Evolutionary conservation across 2,797 vertebrate genomes (phyloP).

Genomic region (Cossypha caffra): DNA sequence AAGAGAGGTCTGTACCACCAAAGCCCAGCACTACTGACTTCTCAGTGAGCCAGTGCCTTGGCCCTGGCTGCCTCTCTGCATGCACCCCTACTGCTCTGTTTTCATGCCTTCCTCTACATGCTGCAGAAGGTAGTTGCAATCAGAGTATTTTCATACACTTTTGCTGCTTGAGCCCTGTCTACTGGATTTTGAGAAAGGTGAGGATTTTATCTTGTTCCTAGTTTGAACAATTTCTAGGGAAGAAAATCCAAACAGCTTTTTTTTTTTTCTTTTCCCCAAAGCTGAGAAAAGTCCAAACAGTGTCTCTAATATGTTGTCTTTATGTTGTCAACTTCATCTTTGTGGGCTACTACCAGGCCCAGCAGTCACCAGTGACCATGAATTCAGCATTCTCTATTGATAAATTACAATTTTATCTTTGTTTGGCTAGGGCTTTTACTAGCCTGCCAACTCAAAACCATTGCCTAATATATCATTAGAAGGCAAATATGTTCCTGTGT

Average conservation of each 20-base stretch:
- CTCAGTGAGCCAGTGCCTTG: rapidly evolving
- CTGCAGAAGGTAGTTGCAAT: neutral
- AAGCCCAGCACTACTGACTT: neutral
- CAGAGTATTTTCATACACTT: neutral
- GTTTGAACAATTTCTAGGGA: neutral
- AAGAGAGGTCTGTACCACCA: neutral
- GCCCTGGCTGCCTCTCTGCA: rapidly evolving
- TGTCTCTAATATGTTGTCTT: neutral
- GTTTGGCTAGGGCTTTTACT: constrained; percentile 46
- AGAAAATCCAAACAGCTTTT: neutral
- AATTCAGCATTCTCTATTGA: constrained; percentile 44
- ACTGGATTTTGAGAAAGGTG: neutral
- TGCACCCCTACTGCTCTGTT: rapidly evolving
- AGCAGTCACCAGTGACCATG: neutral
- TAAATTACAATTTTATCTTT: constrained; percentile 53
- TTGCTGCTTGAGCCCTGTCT: neutral
- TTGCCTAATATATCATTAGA: constrained; percentile 51
- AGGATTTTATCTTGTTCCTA: neutral
- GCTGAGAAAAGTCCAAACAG: neutral
- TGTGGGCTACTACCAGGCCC: neutral
- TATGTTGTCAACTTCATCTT: neutral
- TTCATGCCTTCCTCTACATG: neutral
- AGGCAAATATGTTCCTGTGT: neutral
- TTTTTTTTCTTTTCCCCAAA: neutral
- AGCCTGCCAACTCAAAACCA: constrained; percentile 48